These are phyloP conservation scores for Calameuta filiformis DNA, from an alignment of 2,888 invertebrate genomes.

Conservation along the genomic window DNA sequence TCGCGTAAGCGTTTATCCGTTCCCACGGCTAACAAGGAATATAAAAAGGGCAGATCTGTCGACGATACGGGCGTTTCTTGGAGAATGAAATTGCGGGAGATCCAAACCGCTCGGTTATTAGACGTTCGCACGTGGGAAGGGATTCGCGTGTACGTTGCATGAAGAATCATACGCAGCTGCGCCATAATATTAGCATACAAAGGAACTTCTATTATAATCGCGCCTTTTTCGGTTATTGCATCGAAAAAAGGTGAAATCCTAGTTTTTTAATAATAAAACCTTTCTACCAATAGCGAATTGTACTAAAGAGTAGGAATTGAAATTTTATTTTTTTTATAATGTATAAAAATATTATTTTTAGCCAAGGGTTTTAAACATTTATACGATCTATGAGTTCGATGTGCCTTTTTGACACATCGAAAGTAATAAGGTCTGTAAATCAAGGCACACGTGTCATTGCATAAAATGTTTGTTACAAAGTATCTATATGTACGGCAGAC, in stretches of 20 bases:
- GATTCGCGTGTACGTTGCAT: background rate
- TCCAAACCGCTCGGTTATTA: background rate
- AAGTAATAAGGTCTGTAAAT: too few relatives aligned
- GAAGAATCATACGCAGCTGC: background rate
- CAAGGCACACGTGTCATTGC: too few relatives aligned
- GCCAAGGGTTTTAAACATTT: too few relatives aligned
- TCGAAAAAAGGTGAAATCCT: background rate
- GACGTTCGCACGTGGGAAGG: background rate
- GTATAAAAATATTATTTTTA: too few relatives aligned
- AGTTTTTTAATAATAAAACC: too few relatives aligned
- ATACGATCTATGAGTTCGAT: too few relatives aligned
- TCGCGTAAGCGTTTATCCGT: background rate
- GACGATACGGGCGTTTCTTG: background rate
- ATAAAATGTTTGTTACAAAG: too few relatives aligned
- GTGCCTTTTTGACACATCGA: too few relatives aligned
- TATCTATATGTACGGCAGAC: too few relatives aligned
- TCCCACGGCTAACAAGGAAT: background rate
- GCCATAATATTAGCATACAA: background rate
- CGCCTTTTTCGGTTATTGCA: background rate
- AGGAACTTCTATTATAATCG: background rate
- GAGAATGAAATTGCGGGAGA: background rate
- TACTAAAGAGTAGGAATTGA: too few relatives aligned
- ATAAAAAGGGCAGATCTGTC: background rate
- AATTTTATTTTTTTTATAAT: too few relatives aligned
- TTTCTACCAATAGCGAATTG: too few relatives aligned